Base-by-base conservation (phyloP, 2,888 invertebrate species). In the Ochropleura leucogaster region DNA sequence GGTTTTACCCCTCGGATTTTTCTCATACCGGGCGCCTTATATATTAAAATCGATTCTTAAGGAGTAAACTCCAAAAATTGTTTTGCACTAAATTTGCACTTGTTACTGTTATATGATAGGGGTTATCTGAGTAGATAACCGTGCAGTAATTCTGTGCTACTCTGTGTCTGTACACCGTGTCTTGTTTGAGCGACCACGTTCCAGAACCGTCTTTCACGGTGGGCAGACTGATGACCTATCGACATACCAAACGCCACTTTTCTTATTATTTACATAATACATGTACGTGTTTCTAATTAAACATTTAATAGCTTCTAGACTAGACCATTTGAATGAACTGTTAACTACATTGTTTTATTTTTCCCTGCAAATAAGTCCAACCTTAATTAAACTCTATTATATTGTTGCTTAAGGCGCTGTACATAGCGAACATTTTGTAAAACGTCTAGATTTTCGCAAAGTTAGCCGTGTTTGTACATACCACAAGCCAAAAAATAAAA, bases 41-140 rank as follows among this genome's bases (percentile, higher is more conserved):
- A n/a, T n/a, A n/a, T n/a, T n/a, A n/a, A n/a, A n/a, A n/a, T n/a
- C n/a, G n/a, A n/a, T n/a, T n/a, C n/a, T n/a, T n/a, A n/a, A n/a
- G n/a, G n/a, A n/a, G n/a, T n/a, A n/a, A n/a, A n/a, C n/a, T n/a
- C n/a, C n/a, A n/a, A 46, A 51, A 42, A 60, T 4, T 12, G 49
- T 40, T 40, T 20, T 42, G 30, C 20, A 57, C 14, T 14, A 14
- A 42, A 9, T 63, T 63, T 42, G 42, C 55, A 71, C 30, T 53
- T 40, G 16, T 60, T 62, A 30, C 20, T 47, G 47, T 20, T 4
- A 47, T 42, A 42, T 55, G 62, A 72, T 53, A 47, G 9, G 7
- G 18, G 12, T 42, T 63, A 63, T 73, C 73, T 63, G 18, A 63
- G 49, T 16, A 55, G 73, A 74, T 73, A 63, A 73, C 20, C 40